These are phyloP conservation scores for Intellagama lesueurii DNA, from an alignment of 2,797 vertebrate genomes.

Conservation along the genomic window DNA sequence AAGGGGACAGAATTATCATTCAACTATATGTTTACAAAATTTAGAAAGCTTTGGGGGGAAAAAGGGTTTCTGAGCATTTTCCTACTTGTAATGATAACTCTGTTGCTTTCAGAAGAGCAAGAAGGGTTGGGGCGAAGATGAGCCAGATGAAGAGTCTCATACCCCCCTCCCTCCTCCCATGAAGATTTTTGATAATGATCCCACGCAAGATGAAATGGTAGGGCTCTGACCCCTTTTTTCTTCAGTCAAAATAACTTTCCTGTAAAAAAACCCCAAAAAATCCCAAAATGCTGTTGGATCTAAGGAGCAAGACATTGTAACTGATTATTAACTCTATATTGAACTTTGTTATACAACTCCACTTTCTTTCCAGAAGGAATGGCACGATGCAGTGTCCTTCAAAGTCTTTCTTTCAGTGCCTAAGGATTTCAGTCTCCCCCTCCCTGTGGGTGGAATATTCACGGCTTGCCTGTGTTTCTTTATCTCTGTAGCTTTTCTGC, in stretches of 20 bases:
- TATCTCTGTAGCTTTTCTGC: slow-evolving; percentile 9
- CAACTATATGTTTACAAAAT: neutral
- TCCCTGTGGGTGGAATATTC: neutral
- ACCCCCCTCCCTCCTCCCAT: slow-evolving; percentile 95
- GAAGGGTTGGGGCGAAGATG: slow-evolving; percentile 96
- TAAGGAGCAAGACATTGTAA: neutral
- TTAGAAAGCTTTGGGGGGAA: neutral
- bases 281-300: neutral
- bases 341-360: neutral
- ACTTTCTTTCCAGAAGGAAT: slow-evolving; percentile 17
- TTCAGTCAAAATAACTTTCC: neutral
- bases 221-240: slow-evolving; percentile 45
- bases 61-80: neutral
- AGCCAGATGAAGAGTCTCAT: slow-evolving; percentile 94
- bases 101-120: slow-evolving; percentile 85
- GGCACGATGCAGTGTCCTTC: neutral
- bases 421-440: rapidly evolving
- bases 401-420: neutral
- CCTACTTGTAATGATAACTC: slow-evolving; percentile 60
- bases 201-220: slow-evolving; percentile 95
- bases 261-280: neutral
- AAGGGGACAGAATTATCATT: neutral
- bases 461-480: neutral
- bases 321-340: neutral
- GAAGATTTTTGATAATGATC: slow-evolving; percentile 98